Conservation (phyloP, 2,113 vertebrate species). For the Paratilapia polleni region DNA sequence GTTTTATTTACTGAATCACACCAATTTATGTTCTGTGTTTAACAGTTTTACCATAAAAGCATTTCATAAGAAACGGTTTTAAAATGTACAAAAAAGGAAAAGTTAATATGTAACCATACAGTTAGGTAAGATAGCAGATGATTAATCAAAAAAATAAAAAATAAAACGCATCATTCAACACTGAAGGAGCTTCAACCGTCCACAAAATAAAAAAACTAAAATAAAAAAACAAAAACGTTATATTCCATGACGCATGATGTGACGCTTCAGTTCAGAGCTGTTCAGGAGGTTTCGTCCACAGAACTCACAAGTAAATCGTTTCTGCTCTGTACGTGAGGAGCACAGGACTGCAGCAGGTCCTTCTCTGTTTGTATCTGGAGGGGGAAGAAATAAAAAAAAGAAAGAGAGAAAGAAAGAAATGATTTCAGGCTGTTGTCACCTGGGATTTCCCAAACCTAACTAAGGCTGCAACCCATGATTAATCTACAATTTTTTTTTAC, state of each 20-base stretch:
- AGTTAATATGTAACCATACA: not conserved
- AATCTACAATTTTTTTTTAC: not conserved
- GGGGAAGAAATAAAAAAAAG: too few relatives aligned
- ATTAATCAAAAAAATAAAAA: constrained; percentile 1
- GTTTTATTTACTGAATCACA: constrained; percentile 2
- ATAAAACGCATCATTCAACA: not conserved
- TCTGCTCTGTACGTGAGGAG: not conserved
- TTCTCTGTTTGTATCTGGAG: not conserved
- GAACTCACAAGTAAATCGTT: constrained; percentile 46
- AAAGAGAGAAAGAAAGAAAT: not conserved
- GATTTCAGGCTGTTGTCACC: too few relatives aligned
- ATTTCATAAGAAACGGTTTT: constrained; percentile 16
- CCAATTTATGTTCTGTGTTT: not conserved
- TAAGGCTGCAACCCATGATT: not conserved
- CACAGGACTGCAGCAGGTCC: not conserved
- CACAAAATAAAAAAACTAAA: not conserved
- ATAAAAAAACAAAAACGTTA: constrained; percentile 19
- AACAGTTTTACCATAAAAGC: constrained; percentile 23
- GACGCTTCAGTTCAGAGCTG: constrained; percentile 53
- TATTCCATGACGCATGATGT: constrained; percentile 61
- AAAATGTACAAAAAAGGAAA: constrained; percentile 40
- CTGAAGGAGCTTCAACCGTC: not conserved
- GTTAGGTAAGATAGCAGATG: not conserved
- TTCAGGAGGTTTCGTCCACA: constrained; percentile 63
- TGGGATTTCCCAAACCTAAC: not conserved